phyloP scores from a whole-genome alignment of 1,140 invertebrate genomes.

The Drosophila ogumai region DNA sequence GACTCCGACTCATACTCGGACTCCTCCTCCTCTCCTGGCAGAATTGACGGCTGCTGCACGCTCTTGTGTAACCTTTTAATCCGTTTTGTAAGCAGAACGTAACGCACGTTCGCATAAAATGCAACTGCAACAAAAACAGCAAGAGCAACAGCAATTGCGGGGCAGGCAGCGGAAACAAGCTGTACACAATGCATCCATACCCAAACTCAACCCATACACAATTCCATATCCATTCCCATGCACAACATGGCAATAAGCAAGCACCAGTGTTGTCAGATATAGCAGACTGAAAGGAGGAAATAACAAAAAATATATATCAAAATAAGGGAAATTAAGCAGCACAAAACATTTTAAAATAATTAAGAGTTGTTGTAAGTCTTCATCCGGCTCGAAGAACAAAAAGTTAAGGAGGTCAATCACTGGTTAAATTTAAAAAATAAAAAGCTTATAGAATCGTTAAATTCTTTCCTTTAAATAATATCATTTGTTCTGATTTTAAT shows the following conservation, averaged over 20 bases:
- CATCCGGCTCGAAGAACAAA: not conserved
- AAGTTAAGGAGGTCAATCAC: too few relatives aligned
- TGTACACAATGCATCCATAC: slow-evolving; percentile 66
- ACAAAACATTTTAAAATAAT: not conserved
- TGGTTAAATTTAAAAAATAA: too few relatives aligned
- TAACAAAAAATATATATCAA: not conserved
- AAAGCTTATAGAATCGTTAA: too few relatives aligned
- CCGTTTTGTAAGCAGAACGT: slow-evolving; percentile 84
- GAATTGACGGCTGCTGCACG: slow-evolving; percentile 64
- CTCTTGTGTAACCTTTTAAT: slow-evolving; percentile 84
- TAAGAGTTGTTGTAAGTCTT: not conserved
- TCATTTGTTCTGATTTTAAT: too few relatives aligned
- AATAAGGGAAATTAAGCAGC: not conserved
- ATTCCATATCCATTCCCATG: slow-evolving; percentile 32
- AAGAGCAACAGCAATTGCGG: slow-evolving; percentile 27
- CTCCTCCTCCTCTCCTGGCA: slow-evolving; percentile 19
- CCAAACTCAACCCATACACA: slow-evolving; percentile 24
- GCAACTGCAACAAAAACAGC: slow-evolving; percentile 38
- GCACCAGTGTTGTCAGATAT: slow-evolving; percentile 16
- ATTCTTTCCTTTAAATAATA: too few relatives aligned
- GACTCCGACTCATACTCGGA: not conserved
- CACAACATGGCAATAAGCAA: slow-evolving; percentile 23
- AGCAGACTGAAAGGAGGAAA: not conserved
- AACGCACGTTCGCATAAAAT: slow-evolving; percentile 75
- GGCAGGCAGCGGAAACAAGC: slow-evolving; percentile 65